Conservation (phyloP, 1,140 invertebrate genomes). For the Plectrocnemia conspersa region DNA sequence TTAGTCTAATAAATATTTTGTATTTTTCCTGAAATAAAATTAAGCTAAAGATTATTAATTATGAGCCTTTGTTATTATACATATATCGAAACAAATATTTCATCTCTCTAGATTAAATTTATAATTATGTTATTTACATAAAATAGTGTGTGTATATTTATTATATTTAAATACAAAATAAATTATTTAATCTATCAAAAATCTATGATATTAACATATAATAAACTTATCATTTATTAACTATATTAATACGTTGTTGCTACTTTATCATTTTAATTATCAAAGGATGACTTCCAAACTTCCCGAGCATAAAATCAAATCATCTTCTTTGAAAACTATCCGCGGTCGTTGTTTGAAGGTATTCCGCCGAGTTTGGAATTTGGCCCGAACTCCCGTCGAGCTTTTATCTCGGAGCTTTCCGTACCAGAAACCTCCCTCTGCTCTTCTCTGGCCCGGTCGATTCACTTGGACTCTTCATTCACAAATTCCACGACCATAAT, state of each 20-base stretch:
- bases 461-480: conserved; percentile 29
- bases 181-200: not conserved
- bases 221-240: not conserved
- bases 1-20: too few species aligned
- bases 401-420: conserved; percentile 14
- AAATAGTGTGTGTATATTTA: not conserved
- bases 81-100: too few species aligned
- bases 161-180: not conserved
- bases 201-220: not conserved
- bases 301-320: too few species aligned
- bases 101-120: too few species aligned
- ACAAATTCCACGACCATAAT: conserved; percentile 35
- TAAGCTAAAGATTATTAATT: too few species aligned
- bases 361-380: not conserved
- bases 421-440: not conserved
- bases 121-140: too few species aligned
- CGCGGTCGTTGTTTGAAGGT: not conserved
- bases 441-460: not conserved
- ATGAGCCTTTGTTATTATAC: too few species aligned
- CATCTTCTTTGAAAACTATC: conserved; percentile 3
- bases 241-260: not conserved
- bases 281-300: too few species aligned
- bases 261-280: too few species aligned
- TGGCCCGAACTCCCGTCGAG: conserved; percentile 13
- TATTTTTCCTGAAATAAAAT: too few species aligned